phyloP scores from a whole-genome alignment of 2,113 vertebrate genomes.

The Elephantulus edwardii region DNA sequence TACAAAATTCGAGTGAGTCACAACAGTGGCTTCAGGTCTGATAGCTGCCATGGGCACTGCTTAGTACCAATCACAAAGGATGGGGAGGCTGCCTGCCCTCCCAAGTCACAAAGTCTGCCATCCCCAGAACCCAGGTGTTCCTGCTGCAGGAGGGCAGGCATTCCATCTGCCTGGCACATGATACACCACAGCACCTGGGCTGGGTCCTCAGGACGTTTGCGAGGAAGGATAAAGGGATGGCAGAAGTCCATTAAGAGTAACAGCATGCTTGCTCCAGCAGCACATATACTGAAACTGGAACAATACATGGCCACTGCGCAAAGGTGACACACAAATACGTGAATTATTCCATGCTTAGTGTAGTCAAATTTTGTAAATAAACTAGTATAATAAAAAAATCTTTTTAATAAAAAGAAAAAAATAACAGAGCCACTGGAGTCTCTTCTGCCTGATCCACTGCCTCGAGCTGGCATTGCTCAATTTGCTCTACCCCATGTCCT shows the following conservation, averaged over 20 bases:
- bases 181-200: fast-evolving
- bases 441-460: background rate
- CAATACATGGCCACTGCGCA: no score
- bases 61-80: no score
- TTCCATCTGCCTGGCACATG: background rate
- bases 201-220: background rate
- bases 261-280: no score
- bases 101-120: background rate
- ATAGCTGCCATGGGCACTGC: background rate
- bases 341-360: no score
- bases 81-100: background rate
- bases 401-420: no score
- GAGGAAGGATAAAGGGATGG: background rate
- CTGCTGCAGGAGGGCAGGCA: fast-evolving
- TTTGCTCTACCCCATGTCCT: background rate
- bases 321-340: no score
- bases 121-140: fast-evolving
- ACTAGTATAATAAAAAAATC: no score
- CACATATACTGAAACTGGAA: no score
- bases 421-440: no score
- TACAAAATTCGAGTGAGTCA: background rate
- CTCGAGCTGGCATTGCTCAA: constrained; percentile 48
- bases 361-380: no score
- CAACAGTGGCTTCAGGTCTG: background rate
- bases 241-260: no score